phyloP scores from a whole-genome alignment of 2,888 invertebrate genomes.

The Antheraea assamensis region DNA sequence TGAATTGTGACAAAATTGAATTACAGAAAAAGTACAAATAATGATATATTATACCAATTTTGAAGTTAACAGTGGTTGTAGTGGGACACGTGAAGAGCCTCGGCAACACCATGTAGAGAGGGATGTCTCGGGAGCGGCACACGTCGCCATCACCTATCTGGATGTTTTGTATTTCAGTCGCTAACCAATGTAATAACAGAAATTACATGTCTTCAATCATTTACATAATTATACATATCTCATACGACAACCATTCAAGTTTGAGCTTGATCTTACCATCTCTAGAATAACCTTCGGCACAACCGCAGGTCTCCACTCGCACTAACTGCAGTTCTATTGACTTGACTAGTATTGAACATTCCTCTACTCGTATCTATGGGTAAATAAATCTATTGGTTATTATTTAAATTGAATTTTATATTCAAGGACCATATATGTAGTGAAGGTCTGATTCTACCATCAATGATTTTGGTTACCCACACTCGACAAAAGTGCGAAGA shows the following conservation, averaged over 20 bases:
- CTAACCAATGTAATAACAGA: constrained; percentile 69
- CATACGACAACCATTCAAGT: background rate
- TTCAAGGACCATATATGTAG: no score
- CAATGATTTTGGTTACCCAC: no score
- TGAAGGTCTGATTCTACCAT: no score
- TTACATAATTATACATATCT: no score
- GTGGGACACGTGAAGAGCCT: constrained; percentile 97
- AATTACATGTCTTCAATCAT: no score
- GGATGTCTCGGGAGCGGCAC: constrained; percentile 89
- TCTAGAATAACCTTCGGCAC: constrained; percentile 94
- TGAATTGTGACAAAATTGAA: no score
- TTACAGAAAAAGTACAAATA: no score
- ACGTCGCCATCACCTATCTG: constrained; percentile 98
- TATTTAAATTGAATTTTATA: background rate
- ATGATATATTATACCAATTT: constrained; percentile 86
- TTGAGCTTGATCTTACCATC: constrained; percentile 85
- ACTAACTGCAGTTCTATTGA: constrained; percentile 97
- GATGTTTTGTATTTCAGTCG: constrained; percentile 98
- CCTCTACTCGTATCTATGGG: constrained; percentile 87
- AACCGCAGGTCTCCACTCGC: constrained; percentile 97
- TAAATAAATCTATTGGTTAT: background rate
- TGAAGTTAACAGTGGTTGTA: constrained; percentile 94
- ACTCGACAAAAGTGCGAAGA: no score
- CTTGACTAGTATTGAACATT: constrained; percentile 91
- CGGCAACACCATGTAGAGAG: constrained; percentile 97